Percentiles rank a stretch among this genome's conserved stretches.
Evolutionary conservation across 2,888 invertebrate species (phyloP).

Genomic region (Lamellibrachia satsuma): DNA sequence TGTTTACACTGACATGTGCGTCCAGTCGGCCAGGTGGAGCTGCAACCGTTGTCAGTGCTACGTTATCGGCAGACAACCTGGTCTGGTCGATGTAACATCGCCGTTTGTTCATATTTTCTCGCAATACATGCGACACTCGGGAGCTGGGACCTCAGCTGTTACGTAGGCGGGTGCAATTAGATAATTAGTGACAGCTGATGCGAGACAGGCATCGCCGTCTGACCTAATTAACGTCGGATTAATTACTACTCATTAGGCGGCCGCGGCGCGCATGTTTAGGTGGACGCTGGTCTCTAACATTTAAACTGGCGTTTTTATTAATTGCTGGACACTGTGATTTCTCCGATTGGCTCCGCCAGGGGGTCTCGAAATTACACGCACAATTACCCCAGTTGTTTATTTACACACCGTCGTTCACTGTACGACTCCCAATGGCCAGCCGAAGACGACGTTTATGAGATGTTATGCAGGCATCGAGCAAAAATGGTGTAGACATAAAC

Average conservation of each 20-base stretch:
- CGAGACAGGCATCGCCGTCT: not conserved
- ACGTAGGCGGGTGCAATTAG: conserved; percentile 3
- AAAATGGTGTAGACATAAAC: conserved; percentile 1
- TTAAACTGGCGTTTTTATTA: conserved; percentile 12
- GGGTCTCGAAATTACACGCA: not conserved
- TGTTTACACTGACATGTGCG: not conserved
- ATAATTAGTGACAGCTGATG: conserved; percentile 3
- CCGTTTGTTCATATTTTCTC: not conserved
- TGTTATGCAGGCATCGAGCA: not conserved
- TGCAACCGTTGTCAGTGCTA: not conserved
- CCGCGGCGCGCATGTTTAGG: not conserved
- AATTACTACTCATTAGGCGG: not conserved
- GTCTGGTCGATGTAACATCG: not conserved
- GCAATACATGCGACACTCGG: not conserved
- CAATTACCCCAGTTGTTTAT: not conserved
- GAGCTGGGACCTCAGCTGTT: not conserved
- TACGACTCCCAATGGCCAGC: not conserved
- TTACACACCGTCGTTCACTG: not conserved
- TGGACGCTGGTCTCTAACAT: conserved; percentile 2
- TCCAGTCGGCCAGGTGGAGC: not conserved
- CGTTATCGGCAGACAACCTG: not conserved
- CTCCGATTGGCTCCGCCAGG: not conserved
- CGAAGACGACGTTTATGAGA: not conserved
- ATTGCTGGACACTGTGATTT: not conserved
- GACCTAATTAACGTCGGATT: conserved; percentile 3